Conservation (phyloP, 2,888 invertebrate genomes). For the Merodon equestris region DNA sequence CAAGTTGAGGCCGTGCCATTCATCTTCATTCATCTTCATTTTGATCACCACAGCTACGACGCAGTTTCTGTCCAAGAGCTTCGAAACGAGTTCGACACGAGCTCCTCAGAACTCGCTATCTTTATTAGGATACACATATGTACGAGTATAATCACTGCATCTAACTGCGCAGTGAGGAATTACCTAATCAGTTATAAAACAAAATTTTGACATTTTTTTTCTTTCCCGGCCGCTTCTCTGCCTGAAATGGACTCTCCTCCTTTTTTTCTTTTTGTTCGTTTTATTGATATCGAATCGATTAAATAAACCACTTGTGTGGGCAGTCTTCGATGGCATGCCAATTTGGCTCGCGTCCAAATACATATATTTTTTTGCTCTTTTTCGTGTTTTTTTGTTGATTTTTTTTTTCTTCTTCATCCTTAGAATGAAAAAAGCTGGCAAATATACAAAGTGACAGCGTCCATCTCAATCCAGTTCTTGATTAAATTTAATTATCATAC, state of each 20-base stretch:
- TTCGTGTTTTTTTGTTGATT: not conserved
- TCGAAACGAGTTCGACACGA: no score
- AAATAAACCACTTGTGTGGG: constrained; percentile 30
- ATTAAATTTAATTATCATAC: not conserved
- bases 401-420: constrained; percentile 2
- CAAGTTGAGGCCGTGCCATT: no score
- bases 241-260: constrained; percentile 22
- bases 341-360: constrained; percentile 28
- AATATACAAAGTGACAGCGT: constrained; percentile 6
- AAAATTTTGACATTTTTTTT: constrained; percentile 2
- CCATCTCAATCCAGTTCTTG: constrained; percentile 12
- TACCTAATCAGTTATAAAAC: constrained; percentile 35
- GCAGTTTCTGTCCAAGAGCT: no score
- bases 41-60: no score
- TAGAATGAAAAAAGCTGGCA: constrained; percentile 5
- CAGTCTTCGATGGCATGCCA: constrained; percentile 37
- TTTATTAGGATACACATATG: no score
- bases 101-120: no score
- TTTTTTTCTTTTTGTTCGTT: constrained; percentile 2
- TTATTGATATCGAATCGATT: constrained; percentile 13
- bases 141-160: not conserved
- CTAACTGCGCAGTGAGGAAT: constrained; percentile 34
- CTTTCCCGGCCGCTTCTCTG: constrained; percentile 4
- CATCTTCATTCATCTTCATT: no score
- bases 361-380: not conserved